Base-by-base conservation (phyloP, 1,140 invertebrate genomes). In the Brachionus paranguensis region DNA sequence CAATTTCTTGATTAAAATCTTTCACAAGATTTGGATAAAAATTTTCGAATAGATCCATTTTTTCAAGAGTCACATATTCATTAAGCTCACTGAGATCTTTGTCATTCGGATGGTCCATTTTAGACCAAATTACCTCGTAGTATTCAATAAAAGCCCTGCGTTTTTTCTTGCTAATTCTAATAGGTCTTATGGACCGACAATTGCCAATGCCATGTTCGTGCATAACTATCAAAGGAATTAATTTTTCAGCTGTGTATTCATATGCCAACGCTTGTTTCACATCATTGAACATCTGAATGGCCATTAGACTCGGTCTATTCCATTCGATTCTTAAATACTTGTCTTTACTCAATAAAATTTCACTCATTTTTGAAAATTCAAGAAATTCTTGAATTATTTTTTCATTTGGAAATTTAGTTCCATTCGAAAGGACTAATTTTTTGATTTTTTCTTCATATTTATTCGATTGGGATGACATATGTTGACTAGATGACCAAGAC, bases 311-410 rank as follows among this genome's bases (percentile, higher is more conserved):
- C 37, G 78, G 78, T 45, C 78, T 37, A 10, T 37, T 60, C 78
- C 78, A 81, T 60, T 81, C 37, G 60, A 81, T 81, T 6, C 20
- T 37, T n/a, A 81, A 60, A 81, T 81, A 81, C 24, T 81, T 81
- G 3, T 60, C 29, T 12, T 81, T 33, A 5, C 33, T 43, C 11
- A 81, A 60, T 10, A 81, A 14, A 43, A 41, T 64, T 60, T 60
- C 27, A 12, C 53, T 45, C 53, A 81, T 68, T 81, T 60, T 60
- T 6, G 78, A 68, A 41, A 60, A 64, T 60, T 81, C 53, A 20
- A 47, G 17, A 83, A 43, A 83, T 53, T 83, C 79, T 68, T 68
- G 29, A 14, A 83, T 83, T 17, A 83, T 83, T 72, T 83, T 47
- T 33, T 83, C 79, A 70, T 53, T 81, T 37, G 78, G 78, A 81